Evolutionary conservation across 2,888 invertebrate species (phyloP).

Genomic region (Drosophila mayaguana): DNA sequence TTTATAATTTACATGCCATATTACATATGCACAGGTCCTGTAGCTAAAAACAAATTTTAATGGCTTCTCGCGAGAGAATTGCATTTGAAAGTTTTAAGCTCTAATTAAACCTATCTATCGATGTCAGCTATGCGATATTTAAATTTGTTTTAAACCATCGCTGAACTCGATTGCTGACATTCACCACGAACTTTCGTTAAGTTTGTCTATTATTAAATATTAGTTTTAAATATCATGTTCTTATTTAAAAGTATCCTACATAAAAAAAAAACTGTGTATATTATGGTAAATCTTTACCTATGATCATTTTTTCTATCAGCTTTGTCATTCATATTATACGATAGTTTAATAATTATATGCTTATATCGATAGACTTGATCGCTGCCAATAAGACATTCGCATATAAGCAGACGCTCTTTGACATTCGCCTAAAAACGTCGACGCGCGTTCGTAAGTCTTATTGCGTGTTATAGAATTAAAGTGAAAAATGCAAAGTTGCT

Average conservation of each 20-base stretch:
- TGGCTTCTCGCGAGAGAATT: constrained; percentile 17
- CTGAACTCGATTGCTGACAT: not conserved
- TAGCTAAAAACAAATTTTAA: constrained; percentile 51
- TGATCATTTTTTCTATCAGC: no score
- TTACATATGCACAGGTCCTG: constrained; percentile 46
- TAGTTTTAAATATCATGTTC: no score
- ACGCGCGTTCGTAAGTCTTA: not conserved
- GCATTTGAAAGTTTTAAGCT: not conserved
- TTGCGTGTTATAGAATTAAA: not conserved
- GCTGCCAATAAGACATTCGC: not conserved
- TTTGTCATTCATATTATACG: no score
- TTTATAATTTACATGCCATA: constrained; percentile 59
- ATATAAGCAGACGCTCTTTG: not conserved
- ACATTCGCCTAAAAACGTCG: not conserved
- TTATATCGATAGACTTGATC: not conserved
- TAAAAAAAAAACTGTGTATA: not conserved
- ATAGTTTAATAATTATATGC: not conserved
- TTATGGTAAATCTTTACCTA: not conserved
- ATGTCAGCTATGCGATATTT: not conserved
- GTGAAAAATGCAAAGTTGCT: not conserved
- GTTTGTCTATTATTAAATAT: not conserved
- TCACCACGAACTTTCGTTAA: constrained; percentile 5
- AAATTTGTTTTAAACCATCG: not conserved
- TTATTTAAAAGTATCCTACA: not conserved
- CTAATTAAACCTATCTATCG: constrained; percentile 11